Evolutionary conservation across 2,888 invertebrate species (phyloP).

Genomic region (Ectemnius cavifrons): DNA sequence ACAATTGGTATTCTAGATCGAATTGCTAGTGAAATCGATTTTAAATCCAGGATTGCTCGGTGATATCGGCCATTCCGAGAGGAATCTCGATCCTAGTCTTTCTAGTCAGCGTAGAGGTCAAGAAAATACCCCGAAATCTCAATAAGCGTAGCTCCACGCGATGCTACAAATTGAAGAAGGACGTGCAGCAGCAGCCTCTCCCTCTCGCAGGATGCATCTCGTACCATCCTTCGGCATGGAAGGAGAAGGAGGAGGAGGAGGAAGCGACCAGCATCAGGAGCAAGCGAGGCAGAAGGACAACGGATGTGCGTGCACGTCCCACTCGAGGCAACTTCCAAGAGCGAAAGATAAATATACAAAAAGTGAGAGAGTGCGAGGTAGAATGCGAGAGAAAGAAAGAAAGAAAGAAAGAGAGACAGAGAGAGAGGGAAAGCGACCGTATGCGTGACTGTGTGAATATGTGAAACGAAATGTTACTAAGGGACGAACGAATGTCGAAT

Average conservation of each 20-base stretch:
- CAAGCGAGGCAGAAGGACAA: conserved; percentile 1
- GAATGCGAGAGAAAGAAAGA: too few relatives aligned
- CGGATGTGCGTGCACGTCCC: conserved; percentile 2
- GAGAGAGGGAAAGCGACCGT: too few relatives aligned
- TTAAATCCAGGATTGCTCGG: not conserved
- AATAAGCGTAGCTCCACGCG: conserved; percentile 9
- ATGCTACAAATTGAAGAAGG: conserved; percentile 26
- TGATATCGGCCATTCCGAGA: conserved; percentile 13
- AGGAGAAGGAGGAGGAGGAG: conserved; percentile 3
- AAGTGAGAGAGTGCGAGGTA: too few relatives aligned
- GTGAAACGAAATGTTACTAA: conserved; percentile 3
- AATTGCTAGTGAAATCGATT: too few relatives aligned
- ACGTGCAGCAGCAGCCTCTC: conserved; percentile 15
- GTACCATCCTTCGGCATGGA: conserved; percentile 8
- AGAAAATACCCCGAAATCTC: conserved; percentile 11
- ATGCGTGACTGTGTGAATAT: not conserved
- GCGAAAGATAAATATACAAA: too few relatives aligned
- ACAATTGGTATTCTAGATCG: too few relatives aligned
- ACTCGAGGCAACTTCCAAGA: not conserved
- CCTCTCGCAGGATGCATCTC: conserved; percentile 18
- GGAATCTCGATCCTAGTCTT: conserved; percentile 23
- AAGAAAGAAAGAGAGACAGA: too few relatives aligned
- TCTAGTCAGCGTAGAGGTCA: conserved; percentile 27
- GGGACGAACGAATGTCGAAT: not conserved
- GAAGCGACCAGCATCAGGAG: conserved; percentile 4